These are phyloP conservation scores for Dolomedes plantarius DNA, from an alignment of 2,888 invertebrate species.

Conservation along the genomic window DNA sequence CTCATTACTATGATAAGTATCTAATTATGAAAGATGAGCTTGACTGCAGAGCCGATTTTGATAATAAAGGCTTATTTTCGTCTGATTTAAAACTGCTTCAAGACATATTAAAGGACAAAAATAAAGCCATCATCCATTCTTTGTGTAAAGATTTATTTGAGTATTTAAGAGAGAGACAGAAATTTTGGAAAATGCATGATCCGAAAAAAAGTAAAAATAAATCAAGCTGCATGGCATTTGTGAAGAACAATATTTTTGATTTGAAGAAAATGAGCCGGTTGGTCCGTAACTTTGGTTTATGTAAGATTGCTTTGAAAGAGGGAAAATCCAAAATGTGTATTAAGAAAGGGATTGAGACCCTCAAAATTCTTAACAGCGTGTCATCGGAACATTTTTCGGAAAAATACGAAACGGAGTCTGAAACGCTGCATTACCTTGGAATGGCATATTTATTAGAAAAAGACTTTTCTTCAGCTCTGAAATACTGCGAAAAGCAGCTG, in stretches of 20 bases:
- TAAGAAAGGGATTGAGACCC: not conserved
- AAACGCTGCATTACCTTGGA: not conserved
- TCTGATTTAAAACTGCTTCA: slow-evolving; percentile 26
- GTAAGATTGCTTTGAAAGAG: not conserved
- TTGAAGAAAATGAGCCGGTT: not conserved
- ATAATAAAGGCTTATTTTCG: not conserved
- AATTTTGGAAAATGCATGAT: slow-evolving; percentile 24
- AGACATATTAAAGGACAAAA: slow-evolving; percentile 9
- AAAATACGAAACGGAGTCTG: not conserved
- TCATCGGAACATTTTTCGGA: not conserved
- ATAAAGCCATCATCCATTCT: slow-evolving; percentile 1
- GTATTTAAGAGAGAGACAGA: not conserved
- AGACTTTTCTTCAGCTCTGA: not conserved
- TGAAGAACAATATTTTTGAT: not conserved
- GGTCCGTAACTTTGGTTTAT: not conserved
- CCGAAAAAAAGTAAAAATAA: not conserved
- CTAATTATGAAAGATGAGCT: not conserved
- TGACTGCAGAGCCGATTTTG: not conserved
- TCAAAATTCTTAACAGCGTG: not conserved
- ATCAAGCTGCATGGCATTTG: not conserved
- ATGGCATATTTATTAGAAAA: not conserved
- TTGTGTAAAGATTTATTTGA: slow-evolving; percentile 30
- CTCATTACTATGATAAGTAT: too few species aligned
- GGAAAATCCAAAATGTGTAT: not conserved
- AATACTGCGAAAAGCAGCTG: not conserved